Percentiles rank a stretch among this genome's conserved stretches.
These are phyloP conservation scores for Caenorhabditis becei DNA, from an alignment of 2,888 invertebrate species.

Conservation along the genomic window DNA sequence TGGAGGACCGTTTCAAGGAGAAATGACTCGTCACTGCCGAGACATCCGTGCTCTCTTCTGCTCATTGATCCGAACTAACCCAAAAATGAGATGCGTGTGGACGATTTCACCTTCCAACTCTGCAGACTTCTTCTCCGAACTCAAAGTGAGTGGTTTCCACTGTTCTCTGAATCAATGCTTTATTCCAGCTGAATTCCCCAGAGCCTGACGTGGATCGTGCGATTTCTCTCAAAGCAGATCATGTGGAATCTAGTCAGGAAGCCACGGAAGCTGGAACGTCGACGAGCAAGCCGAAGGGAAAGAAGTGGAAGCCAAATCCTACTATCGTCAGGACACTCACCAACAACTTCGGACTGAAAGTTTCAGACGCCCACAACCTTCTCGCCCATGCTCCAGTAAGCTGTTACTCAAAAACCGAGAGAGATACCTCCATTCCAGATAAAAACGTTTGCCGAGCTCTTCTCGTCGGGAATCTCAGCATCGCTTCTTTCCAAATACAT, in stretches of 20 bases:
- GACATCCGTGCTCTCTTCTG: slow-evolving; percentile 85
- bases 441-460: slow-evolving; percentile 47
- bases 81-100: slow-evolving; percentile 94
- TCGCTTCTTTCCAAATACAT: slow-evolving; percentile 42
- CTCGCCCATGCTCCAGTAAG: slow-evolving; percentile 28
- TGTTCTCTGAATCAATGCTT: not conserved
- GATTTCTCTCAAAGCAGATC: slow-evolving; percentile 66
- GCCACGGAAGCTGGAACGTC: slow-evolving; percentile 13
- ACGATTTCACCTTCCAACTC: slow-evolving; percentile 96
- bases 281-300: slow-evolving; percentile 35
- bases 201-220: slow-evolving; percentile 72
- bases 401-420: no score
- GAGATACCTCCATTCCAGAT: no score
- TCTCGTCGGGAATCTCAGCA: slow-evolving; percentile 20
- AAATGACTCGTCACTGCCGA: slow-evolving; percentile 76
- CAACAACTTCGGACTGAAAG: slow-evolving; percentile 48
- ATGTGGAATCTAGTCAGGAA: slow-evolving; percentile 48
- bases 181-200: slow-evolving; percentile 61
- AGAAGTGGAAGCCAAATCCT: slow-evolving; percentile 64
- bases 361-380: slow-evolving; percentile 42
- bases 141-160: slow-evolving; percentile 86
- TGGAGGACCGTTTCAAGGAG: slow-evolving; percentile 81
- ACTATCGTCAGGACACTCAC: slow-evolving; percentile 65
- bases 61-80: slow-evolving; percentile 95
- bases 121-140: slow-evolving; percentile 94